A percentile compares a stretch with the other conserved stretches of the same genome.
Conservation (phyloP, 2,888 invertebrate genomes). For the Apomyelois bistriatella region DNA sequence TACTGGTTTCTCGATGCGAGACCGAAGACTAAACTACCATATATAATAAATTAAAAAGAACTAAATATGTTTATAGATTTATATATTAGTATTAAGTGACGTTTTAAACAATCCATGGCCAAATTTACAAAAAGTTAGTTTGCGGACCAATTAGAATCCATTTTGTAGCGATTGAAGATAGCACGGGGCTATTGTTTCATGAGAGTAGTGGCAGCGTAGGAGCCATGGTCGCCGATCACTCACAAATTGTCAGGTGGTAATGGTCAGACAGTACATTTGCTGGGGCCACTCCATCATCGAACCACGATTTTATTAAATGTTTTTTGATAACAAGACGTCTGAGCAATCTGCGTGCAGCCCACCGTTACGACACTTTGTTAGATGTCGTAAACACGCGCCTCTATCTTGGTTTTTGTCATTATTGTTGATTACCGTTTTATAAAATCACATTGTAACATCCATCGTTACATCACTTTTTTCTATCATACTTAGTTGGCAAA, state of each 20-base stretch:
- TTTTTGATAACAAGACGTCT: constrained; percentile 43
- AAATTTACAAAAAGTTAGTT: constrained; percentile 36
- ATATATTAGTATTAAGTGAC: background rate
- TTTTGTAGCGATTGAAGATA: constrained; percentile 74
- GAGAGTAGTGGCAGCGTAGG: constrained; percentile 57
- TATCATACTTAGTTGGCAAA: constrained; percentile 6
- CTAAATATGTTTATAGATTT: background rate
- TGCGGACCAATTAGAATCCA: constrained; percentile 72
- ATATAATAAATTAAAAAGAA: background rate
- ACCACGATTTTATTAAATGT: constrained; percentile 62
- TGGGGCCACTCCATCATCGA: constrained; percentile 63
- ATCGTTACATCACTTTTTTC: constrained; percentile 9
- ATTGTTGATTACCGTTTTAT: constrained; percentile 26
- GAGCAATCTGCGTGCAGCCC: constrained; percentile 33
- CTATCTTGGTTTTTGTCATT: constrained; percentile 34
- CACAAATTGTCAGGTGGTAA: constrained; percentile 72
- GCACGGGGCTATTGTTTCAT: constrained; percentile 66
- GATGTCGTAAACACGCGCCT: constrained; percentile 46
- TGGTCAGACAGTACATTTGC: constrained; percentile 47
- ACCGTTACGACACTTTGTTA: constrained; percentile 60
- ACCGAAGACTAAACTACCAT: background rate
- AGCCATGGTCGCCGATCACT: constrained; percentile 57
- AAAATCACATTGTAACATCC: constrained; percentile 8
- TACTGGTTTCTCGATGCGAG: background rate
- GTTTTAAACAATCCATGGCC: background rate